phyloP scores from a whole-genome alignment of 1,140 invertebrate genomes.

The Microplitis mediator region DNA sequence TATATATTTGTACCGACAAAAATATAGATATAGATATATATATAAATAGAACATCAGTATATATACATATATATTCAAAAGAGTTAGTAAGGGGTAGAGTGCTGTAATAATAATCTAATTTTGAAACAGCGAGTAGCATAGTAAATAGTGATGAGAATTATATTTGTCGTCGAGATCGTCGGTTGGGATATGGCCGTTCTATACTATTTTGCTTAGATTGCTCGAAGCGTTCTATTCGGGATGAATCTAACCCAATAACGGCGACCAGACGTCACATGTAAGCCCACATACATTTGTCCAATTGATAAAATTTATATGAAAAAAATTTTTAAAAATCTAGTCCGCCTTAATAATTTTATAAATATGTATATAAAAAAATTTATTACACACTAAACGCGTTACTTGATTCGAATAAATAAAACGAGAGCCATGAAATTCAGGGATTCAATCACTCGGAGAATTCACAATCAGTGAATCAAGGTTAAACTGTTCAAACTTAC shows the following conservation, averaged over 20 bases:
- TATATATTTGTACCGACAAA: too few species aligned
- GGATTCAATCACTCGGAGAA: constrained; percentile 7
- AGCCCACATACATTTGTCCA: too few species aligned
- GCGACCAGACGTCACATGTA: constrained; percentile 59
- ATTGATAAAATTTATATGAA: too few species aligned
- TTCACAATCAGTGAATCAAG: constrained; percentile 16
- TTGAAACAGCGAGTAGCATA: constrained; percentile 53
- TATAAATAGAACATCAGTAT: constrained; percentile 4
- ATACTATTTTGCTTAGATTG: too few species aligned
- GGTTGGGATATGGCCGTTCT: constrained; percentile 39
- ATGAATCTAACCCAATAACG: constrained; percentile 56
- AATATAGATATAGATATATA: neutral
- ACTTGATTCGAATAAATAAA: constrained; percentile 3
- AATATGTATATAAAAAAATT: neutral
- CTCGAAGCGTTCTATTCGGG: too few species aligned
- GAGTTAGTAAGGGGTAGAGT: constrained; percentile 24
- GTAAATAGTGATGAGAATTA: constrained; percentile 53
- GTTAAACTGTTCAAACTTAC: constrained; percentile 12
- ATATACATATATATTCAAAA: neutral
- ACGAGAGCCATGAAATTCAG: neutral
- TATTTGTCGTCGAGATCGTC: constrained; percentile 38
- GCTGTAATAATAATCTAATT: constrained; percentile 59
- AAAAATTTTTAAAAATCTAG: neutral
- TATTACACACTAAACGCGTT: neutral
- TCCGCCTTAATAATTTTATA: neutral